Evolutionary conservation across 1,140 invertebrate genomes (phyloP), one percentile per base, ranked within the genome.

Genomic region (fruit fly (Drosophila melanogaster)): DNA sequence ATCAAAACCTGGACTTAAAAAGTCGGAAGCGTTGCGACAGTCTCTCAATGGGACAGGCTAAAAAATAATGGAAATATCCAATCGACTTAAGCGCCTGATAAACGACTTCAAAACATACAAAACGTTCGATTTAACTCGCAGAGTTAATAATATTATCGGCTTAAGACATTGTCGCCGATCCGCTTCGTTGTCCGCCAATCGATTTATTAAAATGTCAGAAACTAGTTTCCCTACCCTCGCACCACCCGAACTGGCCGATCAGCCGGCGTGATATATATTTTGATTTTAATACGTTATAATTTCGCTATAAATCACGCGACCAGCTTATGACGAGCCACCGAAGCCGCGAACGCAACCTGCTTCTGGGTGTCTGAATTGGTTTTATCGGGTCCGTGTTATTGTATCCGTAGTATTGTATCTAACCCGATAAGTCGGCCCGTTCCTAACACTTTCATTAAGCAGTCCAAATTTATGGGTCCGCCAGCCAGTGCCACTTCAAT

Each of bases 221-320:
- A 90, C 85, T 81, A 85, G 78, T 90, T 87, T 71, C 65, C 49
- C 49, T 47, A 30, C 58, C 78, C 61, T 81, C 51, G 19, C 54
- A 17, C 37, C 38, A 19, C 14, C 58, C n/a, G 40, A 47, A 38
- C 46, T 41, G 38, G 35, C 49, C 33, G 56, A 58, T 49, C 56
- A 38, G 43, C 58, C 64, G 66, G 77, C 81, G 62, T 73, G 54
- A 66, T 73, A 77, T 85, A 78, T 79, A 87, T 90, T 87, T 79
- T 84, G 81, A 80, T 83, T 81, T 87, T 89, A 90, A 90, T 90
- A 69, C 85, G 77, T 83, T 87, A 90, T 90, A 90, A 90, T 90
- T 90, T 87, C 35, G 65, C 83, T 77, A 90, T 90, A 90, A 90
- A 90, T 90, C 87, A 90, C 75, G 53, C 60, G 83, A 53, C 73